Evolutionary conservation across 2,888 invertebrate genomes (phyloP), one percentile per base, ranked within the genome.

Genomic region (Serripes groenlandicus): DNA sequence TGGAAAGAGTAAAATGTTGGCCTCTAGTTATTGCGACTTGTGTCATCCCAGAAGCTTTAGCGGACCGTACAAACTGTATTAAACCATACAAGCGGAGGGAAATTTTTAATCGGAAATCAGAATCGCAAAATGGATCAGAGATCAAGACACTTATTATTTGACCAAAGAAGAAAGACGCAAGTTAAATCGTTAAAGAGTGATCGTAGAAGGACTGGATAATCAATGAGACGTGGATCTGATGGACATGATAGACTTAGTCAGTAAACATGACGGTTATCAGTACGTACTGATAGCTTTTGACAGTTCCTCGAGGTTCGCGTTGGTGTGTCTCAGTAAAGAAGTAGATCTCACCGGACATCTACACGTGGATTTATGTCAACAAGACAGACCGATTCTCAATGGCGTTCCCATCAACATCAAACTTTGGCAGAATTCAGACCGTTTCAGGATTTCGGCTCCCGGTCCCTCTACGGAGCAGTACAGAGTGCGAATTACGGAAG

Each of bases 81-180:
- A 52, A 21, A 32, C 4, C 3, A 71, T 77, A 11, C 71, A 80
- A 56, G 56, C 78, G n/a, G 72, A 83, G 58, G 26, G 26, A 58
- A 58, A n/a, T 58, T 58, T n/a, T 28, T 28, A 26, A 78, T 85
- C 26, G 73, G 73, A 0, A 62, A 68, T 81, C n/a, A 37, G 71
- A 21, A 78, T 85, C 30, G n/a, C 49, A 54, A 58, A 85, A 81
- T 81, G 85, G 85, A 52, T 85, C 18, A 69, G 72, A 62, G 73
- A 74, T 42, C 78, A 85, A 49, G 75, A 81, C 21, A 30, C 78
- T 5, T 85, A 76, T 76, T 81, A 78, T 7, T 35, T 85, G 60
- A 81, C 78, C 15, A 60, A 49, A 71, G 49, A 35, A 49, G 74
- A 60, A 4, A 75, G 79, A 69, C 32, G 70, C 23, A 73, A 68